These are phyloP conservation scores for Anthrax anthrax DNA, from an alignment of 2,888 invertebrate genomes.

Conservation along the genomic window DNA sequence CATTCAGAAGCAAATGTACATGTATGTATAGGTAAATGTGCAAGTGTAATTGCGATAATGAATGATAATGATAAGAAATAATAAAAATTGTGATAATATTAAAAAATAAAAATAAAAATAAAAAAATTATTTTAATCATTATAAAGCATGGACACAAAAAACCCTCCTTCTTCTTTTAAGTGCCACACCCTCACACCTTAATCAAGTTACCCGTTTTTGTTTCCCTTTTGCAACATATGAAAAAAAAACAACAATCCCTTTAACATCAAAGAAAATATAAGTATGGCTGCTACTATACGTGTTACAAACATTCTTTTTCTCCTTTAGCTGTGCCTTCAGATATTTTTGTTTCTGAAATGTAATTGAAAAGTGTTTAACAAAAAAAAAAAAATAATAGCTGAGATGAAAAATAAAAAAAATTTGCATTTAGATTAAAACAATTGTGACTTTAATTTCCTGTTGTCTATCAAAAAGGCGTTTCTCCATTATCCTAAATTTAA, in stretches of 20 bases:
- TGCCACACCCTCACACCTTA: background rate
- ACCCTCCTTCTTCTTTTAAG: background rate
- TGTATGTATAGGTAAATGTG: no score
- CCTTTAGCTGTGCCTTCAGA: no score
- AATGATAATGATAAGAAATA: no score
- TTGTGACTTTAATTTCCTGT: constrained; percentile 6
- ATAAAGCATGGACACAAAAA: no score
- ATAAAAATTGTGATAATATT: no score
- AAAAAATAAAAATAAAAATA: no score
- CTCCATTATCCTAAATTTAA: background rate
- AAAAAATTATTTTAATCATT: no score
- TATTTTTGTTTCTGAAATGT: background rate
- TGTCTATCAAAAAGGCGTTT: constrained; percentile 5
- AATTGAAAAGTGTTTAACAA: background rate
- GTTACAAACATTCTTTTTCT: background rate
- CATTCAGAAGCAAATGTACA: no score
- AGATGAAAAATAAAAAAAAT: constrained; percentile 1
- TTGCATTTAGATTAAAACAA: constrained; percentile 7
- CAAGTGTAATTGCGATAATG: no score
- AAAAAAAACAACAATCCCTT: background rate
- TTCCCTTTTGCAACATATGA: background rate
- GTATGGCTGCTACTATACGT: background rate
- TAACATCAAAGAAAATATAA: background rate
- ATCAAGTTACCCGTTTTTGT: background rate
- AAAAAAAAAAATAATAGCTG: background rate